Percentiles rank a stretch among this genome's conserved stretches.
phyloP scores from a whole-genome alignment of 2,113 vertebrate species.

The Melanerpes aurifrons region DNA sequence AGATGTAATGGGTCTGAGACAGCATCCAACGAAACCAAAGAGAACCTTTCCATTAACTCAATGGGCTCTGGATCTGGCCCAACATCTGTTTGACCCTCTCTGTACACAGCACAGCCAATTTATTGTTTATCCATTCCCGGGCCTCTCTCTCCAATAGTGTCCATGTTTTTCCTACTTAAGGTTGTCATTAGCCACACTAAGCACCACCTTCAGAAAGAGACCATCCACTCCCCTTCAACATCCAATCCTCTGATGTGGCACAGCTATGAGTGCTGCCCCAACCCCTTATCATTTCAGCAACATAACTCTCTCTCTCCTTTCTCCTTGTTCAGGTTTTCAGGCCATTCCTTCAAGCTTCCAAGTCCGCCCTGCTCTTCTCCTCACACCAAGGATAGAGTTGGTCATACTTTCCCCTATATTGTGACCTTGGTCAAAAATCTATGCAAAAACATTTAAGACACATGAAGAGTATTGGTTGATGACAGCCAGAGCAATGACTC shows the following conservation, averaged over 20 bases:
- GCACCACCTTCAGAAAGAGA: background rate
- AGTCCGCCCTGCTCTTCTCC: background rate
- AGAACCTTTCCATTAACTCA: conserved; percentile 60
- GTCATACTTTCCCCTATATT: background rate
- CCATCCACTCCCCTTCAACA: background rate
- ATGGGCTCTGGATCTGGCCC: conserved; percentile 43
- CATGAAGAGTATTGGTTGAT: background rate
- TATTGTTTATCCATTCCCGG: conserved; percentile 52
- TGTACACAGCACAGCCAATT: conserved; percentile 30
- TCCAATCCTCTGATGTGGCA: background rate
- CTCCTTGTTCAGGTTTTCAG: background rate
- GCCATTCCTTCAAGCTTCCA: background rate
- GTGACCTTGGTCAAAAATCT: background rate
- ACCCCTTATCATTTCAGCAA: background rate
- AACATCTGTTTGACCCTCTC: conserved; percentile 66
- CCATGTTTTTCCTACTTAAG: conserved; percentile 57
- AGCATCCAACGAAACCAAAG: conserved; percentile 53
- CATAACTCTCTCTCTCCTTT: background rate
- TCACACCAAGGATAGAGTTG: background rate
- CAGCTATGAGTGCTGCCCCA: background rate
- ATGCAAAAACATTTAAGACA: background rate
- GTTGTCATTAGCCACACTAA: conserved; percentile 31
- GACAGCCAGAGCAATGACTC: background rate
- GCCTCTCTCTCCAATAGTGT: conserved; percentile 27
- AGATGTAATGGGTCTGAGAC: conserved; percentile 38